These are phyloP conservation scores for Vannuccia rotundouncinata DNA, from an alignment of 2,888 invertebrate species.

Conservation along the genomic window DNA sequence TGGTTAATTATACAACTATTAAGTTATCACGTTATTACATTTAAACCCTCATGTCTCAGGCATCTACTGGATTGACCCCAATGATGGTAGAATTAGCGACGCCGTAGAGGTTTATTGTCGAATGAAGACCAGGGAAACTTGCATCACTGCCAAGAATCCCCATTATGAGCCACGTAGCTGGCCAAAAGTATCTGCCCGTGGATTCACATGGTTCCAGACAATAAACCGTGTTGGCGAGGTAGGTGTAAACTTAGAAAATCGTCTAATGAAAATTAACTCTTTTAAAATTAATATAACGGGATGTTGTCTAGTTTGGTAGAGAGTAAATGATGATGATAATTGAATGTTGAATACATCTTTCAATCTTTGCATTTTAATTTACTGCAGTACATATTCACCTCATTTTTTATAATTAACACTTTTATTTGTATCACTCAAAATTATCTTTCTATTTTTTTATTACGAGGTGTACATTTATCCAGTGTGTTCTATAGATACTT, in stretches of 20 bases:
- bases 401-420: background rate
- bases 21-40: no score
- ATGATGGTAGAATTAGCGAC: conserved; percentile 39
- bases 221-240: background rate
- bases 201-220: background rate
- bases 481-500: no score
- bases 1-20: no score
- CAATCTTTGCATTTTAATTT: no score
- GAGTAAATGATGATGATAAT: no score
- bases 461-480: background rate
- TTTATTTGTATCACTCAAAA: no score
- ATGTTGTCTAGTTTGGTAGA: no score
- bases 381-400: background rate
- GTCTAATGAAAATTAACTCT: no score
- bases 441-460: background rate
- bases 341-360: no score
- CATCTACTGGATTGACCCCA: conserved; percentile 40
- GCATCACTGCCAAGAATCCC: conserved; percentile 33
- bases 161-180: conserved; percentile 22
- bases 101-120: conserved; percentile 37
- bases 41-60: background rate
- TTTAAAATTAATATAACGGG: no score
- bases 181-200: background rate
- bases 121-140: conserved; percentile 2
- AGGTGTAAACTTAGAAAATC: no score